Percentiles rank a stretch among this genome's conserved stretches.
Evolutionary conservation across 2,113 vertebrate genomes (phyloP).

Genomic region (Hypomesus transpacificus): DNA sequence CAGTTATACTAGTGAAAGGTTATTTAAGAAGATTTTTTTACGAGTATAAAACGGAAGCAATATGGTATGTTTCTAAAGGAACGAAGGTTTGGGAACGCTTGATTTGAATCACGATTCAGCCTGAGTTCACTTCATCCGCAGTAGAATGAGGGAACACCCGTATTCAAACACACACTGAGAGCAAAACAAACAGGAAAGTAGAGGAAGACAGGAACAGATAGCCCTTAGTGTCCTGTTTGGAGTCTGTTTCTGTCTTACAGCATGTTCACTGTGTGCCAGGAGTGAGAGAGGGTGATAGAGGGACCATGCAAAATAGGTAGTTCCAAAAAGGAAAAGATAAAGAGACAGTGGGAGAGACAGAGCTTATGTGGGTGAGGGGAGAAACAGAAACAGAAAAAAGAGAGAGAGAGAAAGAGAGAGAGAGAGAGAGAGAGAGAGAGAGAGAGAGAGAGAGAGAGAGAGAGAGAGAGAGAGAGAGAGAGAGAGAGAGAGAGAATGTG

Average conservation of each 20-base stretch:
- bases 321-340: no score
- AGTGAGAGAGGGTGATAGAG: background rate
- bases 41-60: no score
- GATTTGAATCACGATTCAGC: no score
- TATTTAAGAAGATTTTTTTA: no score
- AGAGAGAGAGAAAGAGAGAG: background rate
- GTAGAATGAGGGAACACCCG: constrained; percentile 8
- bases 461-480: no score
- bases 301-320: no score
- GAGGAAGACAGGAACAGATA: background rate
- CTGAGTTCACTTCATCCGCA: no score
- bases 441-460: constrained; percentile 5
- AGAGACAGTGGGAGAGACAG: background rate
- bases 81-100: no score
- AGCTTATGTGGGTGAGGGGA: background rate
- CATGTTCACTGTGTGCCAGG: background rate
- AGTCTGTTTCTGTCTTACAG: no score
- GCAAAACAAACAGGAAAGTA: background rate
- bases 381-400: background rate
- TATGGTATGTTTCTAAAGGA: no score
- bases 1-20: background rate
- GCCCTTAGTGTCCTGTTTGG: no score
- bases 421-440: background rate
- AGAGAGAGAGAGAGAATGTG: constrained; percentile 7
- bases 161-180: background rate